Conservation (phyloP, 2,797 vertebrate species). For the Denticeps clupeoides region DNA sequence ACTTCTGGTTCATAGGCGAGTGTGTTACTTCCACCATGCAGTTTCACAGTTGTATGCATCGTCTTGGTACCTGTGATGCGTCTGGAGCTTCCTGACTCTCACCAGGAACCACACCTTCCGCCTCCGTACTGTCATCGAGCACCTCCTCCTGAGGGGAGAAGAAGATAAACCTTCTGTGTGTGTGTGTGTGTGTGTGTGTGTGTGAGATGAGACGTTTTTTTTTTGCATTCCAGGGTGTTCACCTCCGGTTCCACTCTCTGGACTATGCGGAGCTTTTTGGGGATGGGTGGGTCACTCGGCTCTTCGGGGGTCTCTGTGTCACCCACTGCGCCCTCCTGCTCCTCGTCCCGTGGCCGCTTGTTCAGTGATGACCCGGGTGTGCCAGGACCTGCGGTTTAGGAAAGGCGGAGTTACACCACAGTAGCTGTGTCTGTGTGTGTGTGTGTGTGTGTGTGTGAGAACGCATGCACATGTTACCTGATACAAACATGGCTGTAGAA, state of each 20-base stretch:
- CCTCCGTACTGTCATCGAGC: slow-evolving; percentile 78
- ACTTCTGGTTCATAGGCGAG: not conserved
- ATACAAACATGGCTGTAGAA: slow-evolving; percentile 81
- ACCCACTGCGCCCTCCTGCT: slow-evolving; percentile 66
- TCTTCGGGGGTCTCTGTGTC: slow-evolving; percentile 75
- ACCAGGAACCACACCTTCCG: slow-evolving; percentile 70
- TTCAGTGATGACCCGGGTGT: slow-evolving; percentile 74
- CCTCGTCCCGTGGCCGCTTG: slow-evolving; percentile 89
- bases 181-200: not conserved
- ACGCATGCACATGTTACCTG: no score
- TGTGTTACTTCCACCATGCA: no score
- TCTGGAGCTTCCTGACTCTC: slow-evolving; percentile 80
- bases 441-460: no score
- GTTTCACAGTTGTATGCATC: no score
- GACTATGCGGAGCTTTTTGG: slow-evolving; percentile 80
- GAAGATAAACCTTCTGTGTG: not conserved
- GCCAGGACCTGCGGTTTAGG: slow-evolving; percentile 68
- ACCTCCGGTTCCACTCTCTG: slow-evolving; percentile 86
- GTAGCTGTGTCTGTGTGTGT: not conserved
- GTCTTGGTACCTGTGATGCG: slow-evolving; percentile 72
- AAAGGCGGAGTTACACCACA: not conserved
- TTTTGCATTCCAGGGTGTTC: not conserved
- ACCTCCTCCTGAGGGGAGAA: slow-evolving; percentile 73
- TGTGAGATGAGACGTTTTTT: not conserved
- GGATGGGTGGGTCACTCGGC: slow-evolving; percentile 68